phyloP scores from a whole-genome alignment of 2,797 vertebrate species.

The Lepus townsendii region DNA sequence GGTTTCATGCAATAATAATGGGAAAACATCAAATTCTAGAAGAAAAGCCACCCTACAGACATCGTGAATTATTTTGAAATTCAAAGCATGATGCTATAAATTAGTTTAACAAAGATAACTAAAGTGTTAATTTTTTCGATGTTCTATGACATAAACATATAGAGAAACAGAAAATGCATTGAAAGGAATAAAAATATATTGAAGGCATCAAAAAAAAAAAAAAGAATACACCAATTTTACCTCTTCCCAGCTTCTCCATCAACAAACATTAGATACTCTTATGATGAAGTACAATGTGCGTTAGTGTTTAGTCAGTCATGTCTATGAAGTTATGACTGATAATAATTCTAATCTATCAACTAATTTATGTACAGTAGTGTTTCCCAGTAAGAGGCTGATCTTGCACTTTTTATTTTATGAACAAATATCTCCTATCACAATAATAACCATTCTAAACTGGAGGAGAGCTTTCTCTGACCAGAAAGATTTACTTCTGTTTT shows the following conservation, averaged over 20 bases:
- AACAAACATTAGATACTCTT: not conserved
- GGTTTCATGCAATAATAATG: not conserved
- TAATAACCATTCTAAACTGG: not conserved
- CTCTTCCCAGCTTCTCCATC: not conserved
- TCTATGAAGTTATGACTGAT: not conserved
- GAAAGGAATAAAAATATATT: not conserved
- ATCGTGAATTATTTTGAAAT: not conserved
- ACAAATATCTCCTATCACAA: not conserved
- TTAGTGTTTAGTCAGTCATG: not conserved
- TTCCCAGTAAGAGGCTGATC: slow-evolving; percentile 34
- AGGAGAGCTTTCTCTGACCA: not conserved
- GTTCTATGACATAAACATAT: not conserved
- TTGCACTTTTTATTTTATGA: not conserved
- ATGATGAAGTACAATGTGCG: not conserved
- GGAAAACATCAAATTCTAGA: not conserved
- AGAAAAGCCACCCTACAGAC: not conserved
- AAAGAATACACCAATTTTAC: not conserved
- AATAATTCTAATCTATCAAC: not conserved
- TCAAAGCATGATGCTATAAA: not conserved
- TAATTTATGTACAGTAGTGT: not conserved
- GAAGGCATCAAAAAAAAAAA: not conserved
- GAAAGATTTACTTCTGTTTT: not conserved
- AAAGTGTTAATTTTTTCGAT: not conserved
- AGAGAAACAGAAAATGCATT: not conserved
- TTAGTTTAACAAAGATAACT: not conserved